Conservation (phyloP, 37 sponge, comb jelly and placozoan species). For the Ianthella basta region DNA sequence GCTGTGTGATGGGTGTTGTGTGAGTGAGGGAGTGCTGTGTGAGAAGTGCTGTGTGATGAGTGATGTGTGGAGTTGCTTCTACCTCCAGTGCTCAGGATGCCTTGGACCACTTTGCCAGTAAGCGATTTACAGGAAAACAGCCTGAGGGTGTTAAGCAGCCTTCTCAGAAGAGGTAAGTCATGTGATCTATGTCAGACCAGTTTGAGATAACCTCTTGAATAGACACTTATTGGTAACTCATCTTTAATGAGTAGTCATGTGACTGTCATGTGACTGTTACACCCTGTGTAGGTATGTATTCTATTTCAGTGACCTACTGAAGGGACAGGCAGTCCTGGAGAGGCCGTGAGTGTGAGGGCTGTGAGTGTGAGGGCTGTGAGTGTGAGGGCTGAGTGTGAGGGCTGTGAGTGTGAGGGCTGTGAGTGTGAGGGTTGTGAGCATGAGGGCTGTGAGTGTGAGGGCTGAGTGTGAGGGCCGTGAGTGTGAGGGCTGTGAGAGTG, state of each 20-base stretch:
- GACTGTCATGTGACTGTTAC: too few species aligned
- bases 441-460: too few species aligned
- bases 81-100: constrained; percentile 87
- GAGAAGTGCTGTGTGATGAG: too few species aligned
- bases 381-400: not conserved
- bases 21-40: too few species aligned
- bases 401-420: not conserved
- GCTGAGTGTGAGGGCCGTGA: too few species aligned
- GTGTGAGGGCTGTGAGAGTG: too few species aligned
- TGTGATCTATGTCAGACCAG: not conserved
- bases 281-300: constrained; percentile 73
- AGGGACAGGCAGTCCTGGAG: constrained; percentile 75
- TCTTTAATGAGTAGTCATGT: too few species aligned
- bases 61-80: too few species aligned
- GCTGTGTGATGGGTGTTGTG: too few species aligned
- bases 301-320: constrained; percentile 90
- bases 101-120: constrained; percentile 93
- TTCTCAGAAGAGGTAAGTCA: constrained; percentile 77
- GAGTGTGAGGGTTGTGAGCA: too few species aligned
- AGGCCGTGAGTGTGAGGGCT: constrained; percentile 44
- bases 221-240: too few species aligned
- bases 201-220: too few species aligned
- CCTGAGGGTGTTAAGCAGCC: constrained; percentile 97
- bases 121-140: constrained; percentile 88
- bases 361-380: not conserved